These are phyloP conservation scores for Pseudomyrmex gracilis DNA, from an alignment of 1,140 invertebrate species.

Conservation along the genomic window DNA sequence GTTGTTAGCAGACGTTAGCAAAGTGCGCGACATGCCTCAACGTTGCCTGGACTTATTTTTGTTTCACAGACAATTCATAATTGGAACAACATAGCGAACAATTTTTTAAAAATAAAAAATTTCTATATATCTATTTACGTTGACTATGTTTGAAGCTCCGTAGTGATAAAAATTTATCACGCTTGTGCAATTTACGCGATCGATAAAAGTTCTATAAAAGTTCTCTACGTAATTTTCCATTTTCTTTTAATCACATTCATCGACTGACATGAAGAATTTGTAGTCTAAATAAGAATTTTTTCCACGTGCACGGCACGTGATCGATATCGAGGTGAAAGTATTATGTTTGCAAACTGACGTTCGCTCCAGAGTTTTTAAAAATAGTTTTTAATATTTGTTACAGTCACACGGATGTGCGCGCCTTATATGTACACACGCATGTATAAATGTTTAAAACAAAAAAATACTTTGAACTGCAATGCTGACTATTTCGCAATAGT, in stretches of 20 bases:
- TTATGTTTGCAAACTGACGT: not conserved
- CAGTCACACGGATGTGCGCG: too few relatives aligned
- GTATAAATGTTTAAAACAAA: too few relatives aligned
- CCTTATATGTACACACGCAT: too few relatives aligned
- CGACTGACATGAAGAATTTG: not conserved
- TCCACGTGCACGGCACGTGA: not conserved
- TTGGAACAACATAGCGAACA: not conserved
- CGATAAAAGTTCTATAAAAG: slow-evolving; percentile 16
- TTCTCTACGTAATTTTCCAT: slow-evolving; percentile 23
- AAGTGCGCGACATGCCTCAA: slow-evolving; percentile 11
- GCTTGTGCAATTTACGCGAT: slow-evolving; percentile 29
- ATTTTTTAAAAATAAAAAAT: not conserved
- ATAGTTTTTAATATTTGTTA: not conserved
- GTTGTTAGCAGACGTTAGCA: slow-evolving; percentile 13
- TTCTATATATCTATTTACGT: too few relatives aligned
- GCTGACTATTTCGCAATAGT: not conserved
- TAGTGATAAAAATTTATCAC: not conserved
- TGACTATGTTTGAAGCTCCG: not conserved
- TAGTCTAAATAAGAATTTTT: slow-evolving; percentile 42
- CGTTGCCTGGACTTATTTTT: slow-evolving; percentile 27
- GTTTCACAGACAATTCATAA: not conserved
- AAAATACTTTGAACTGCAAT: not conserved
- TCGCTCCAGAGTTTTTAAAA: not conserved
- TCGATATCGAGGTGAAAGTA: slow-evolving; percentile 12
- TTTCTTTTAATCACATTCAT: slow-evolving; percentile 34